Evolutionary conservation across 2,113 vertebrate genomes (phyloP).

Genomic region (Leucoraja erinaceus): DNA sequence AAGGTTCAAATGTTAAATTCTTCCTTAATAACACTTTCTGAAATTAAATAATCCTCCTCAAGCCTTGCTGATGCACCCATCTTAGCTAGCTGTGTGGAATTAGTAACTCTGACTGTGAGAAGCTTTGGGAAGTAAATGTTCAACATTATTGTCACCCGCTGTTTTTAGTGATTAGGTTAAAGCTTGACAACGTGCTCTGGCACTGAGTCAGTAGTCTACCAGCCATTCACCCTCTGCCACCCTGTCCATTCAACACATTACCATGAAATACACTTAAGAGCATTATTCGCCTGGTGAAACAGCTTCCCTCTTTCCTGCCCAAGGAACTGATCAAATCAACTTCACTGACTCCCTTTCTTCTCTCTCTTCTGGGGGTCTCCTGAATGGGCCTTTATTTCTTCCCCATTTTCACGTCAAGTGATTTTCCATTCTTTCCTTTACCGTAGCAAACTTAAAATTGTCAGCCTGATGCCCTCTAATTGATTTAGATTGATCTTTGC

Average conservation of each 20-base stretch:
- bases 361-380: slow-evolving; percentile 17
- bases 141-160: slow-evolving; percentile 40
- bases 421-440: slow-evolving; percentile 21
- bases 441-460: slow-evolving; percentile 37
- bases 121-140: slow-evolving; percentile 43
- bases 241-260: slow-evolving; percentile 45
- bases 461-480: slow-evolving; percentile 36
- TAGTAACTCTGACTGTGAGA: slow-evolving; percentile 42
- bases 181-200: slow-evolving; percentile 41
- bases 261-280: slow-evolving; percentile 40
- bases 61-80: slow-evolving; percentile 35
- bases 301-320: slow-evolving; percentile 29
- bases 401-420: slow-evolving; percentile 37
- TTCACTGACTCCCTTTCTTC: not conserved
- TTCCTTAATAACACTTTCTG: not conserved
- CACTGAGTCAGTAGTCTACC: slow-evolving; percentile 45
- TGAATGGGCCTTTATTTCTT: slow-evolving; percentile 38
- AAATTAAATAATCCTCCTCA: slow-evolving; percentile 36
- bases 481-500: slow-evolving; percentile 41
- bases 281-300: slow-evolving; percentile 42
- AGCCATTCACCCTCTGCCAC: slow-evolving; percentile 51
- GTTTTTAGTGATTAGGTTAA: slow-evolving; percentile 42
- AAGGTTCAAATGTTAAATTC: not conserved
- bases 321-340: slow-evolving; percentile 39
- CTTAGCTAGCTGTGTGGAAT: slow-evolving; percentile 42